phyloP scores from a whole-genome alignment of 1,140 invertebrate genomes.

The Helicoverpa armigera region DNA sequence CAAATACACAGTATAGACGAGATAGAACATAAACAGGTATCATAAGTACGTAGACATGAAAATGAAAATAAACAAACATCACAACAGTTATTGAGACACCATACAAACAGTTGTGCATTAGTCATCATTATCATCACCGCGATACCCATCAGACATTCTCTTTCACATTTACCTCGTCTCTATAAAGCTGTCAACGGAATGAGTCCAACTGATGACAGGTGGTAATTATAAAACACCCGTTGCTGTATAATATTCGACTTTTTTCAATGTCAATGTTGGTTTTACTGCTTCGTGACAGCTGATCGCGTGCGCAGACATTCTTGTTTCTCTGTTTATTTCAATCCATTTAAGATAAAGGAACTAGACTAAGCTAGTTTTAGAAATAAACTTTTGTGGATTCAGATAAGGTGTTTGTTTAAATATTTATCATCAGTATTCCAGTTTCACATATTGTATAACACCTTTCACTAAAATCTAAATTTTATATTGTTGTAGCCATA shows the following conservation, averaged over 20 bases:
- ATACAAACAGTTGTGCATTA: slow-evolving; percentile 1
- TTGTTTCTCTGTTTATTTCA: slow-evolving; percentile 23
- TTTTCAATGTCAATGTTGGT: slow-evolving; percentile 69
- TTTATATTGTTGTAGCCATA: slow-evolving; percentile 21
- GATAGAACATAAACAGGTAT: not conserved
- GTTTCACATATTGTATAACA: slow-evolving; percentile 25
- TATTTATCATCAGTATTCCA: slow-evolving; percentile 14
- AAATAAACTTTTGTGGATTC: slow-evolving; percentile 10
- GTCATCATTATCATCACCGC: slow-evolving; percentile 27
- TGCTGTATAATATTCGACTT: slow-evolving; percentile 51
- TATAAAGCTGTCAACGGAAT: slow-evolving; percentile 53
- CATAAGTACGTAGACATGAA: not conserved
- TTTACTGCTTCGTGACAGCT: slow-evolving; percentile 50
- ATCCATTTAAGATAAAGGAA: slow-evolving; percentile 2
- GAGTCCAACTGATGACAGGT: slow-evolving; percentile 52
- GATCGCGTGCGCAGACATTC: slow-evolving; percentile 26
- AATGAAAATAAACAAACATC: not conserved
- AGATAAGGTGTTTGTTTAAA: slow-evolving; percentile 2
- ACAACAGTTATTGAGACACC: slow-evolving; percentile 19
- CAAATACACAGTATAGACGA: not conserved
- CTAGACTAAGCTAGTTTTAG: slow-evolving; percentile 1
- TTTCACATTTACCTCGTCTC: slow-evolving; percentile 36
- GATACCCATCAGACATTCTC: slow-evolving; percentile 16
- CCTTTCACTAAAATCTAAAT: slow-evolving; percentile 41
- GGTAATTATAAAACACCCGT: slow-evolving; percentile 68